phyloP scores from a whole-genome alignment of 2,888 invertebrate genomes.

The Erpobdella octoculata region DNA sequence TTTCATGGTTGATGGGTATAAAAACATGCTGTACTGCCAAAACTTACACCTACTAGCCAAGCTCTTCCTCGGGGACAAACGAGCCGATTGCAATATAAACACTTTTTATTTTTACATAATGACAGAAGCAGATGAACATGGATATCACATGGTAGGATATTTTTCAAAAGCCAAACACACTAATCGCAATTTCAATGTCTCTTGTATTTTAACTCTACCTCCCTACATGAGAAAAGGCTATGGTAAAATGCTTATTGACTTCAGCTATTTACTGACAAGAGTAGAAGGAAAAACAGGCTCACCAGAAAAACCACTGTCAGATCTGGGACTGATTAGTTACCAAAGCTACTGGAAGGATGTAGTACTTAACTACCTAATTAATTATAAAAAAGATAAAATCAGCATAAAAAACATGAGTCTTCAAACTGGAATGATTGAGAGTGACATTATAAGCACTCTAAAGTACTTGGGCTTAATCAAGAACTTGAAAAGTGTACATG shows the following conservation, averaged over 20 bases:
- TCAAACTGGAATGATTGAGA: conserved; percentile 89
- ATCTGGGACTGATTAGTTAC: conserved; percentile 91
- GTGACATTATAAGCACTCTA: conserved; percentile 92
- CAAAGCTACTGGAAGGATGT: conserved; percentile 98
- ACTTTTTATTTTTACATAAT: conserved; percentile 97
- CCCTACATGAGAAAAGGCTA: conserved; percentile 94
- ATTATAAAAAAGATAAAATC: conserved; percentile 76
- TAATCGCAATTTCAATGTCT: conserved; percentile 93
- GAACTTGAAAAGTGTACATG: conserved; percentile 97
- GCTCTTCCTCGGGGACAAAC: conserved; percentile 96
- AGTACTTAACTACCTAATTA: conserved; percentile 78
- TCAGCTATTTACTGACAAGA: conserved; percentile 92
- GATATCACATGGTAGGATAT: conserved; percentile 90
- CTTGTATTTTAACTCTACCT: conserved; percentile 90
- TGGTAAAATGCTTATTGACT: conserved; percentile 92
- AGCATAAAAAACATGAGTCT: conserved; percentile 74
- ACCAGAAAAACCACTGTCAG: conserved; percentile 94
- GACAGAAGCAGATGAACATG: conserved; percentile 72
- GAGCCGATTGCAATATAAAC: conserved; percentile 93
- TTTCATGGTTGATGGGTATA: conserved; percentile 51
- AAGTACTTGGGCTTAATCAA: conserved; percentile 94
- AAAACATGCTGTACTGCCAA: conserved; percentile 69
- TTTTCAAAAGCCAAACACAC: conserved; percentile 83
- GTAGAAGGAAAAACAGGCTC: conserved; percentile 97
- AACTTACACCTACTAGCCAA: conserved; percentile 93